These are phyloP conservation scores for Phalacrocorax pelagicus DNA, from an alignment of 2,113 vertebrate genomes.

Conservation along the genomic window DNA sequence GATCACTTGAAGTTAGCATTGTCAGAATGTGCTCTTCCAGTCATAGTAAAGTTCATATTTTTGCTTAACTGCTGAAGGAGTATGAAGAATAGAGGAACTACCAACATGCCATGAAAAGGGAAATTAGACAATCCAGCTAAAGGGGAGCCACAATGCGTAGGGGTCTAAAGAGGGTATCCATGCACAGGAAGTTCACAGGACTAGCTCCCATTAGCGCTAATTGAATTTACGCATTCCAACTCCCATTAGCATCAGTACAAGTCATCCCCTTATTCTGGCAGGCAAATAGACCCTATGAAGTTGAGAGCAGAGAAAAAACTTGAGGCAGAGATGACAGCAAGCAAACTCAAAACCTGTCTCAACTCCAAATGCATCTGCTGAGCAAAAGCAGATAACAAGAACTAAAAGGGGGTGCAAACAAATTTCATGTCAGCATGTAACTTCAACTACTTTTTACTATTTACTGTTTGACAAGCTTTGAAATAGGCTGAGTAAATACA, in stretches of 20 bases:
- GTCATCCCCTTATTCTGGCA: neutral
- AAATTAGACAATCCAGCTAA: neutral
- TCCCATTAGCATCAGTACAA: neutral
- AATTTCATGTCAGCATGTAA: neutral
- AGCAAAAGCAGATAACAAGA: neutral
- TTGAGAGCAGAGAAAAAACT: neutral
- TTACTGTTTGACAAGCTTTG: neutral
- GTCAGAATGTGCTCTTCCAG: neutral
- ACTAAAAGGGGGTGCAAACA: neutral
- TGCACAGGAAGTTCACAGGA: neutral
- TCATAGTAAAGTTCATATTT: neutral
- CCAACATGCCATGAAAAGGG: neutral
- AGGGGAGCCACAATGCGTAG: neutral
- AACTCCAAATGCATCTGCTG: neutral
- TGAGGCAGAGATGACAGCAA: neutral
- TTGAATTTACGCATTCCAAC: neutral
- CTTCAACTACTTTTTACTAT: neutral
- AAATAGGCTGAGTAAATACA: neutral
- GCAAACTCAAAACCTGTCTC: neutral
- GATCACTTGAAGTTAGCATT: neutral
- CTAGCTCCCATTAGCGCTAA: neutral
- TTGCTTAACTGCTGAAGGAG: neutral
- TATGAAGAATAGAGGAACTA: neutral
- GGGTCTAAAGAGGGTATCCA: neutral
- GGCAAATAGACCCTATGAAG: neutral